Conservation (phyloP, 2,113 vertebrate species). For the Anas platyrhynchos region DNA sequence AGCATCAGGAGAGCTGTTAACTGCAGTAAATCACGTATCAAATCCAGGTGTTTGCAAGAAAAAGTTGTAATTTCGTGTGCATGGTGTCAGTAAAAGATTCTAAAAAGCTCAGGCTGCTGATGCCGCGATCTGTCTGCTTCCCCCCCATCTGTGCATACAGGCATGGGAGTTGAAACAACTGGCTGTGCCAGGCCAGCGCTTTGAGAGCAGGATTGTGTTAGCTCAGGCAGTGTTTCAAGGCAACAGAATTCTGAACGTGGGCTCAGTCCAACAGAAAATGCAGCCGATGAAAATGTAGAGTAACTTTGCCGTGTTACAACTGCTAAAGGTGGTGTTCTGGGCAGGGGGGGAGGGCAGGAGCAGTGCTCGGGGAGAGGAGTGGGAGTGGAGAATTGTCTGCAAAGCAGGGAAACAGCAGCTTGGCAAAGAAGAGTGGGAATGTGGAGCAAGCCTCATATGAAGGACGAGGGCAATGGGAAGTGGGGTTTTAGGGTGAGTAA, state of each 20-base stretch:
- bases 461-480: neutral
- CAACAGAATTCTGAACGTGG: accelerated
- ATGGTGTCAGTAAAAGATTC: neutral
- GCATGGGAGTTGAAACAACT: neutral
- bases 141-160: accelerated
- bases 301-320: neutral
- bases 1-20: neutral
- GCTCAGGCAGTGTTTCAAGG: neutral
- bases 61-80: neutral
- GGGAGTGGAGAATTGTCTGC: neutral
- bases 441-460: neutral
- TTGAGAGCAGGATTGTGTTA: neutral
- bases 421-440: neutral
- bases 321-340: neutral
- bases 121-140: neutral
- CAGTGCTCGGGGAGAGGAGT: accelerated
- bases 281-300: neutral
- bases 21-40: accelerated
- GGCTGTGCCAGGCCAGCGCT: accelerated
- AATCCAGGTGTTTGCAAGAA: neutral
- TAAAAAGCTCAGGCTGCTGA: neutral
- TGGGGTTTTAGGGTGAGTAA: neutral
- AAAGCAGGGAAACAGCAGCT: neutral
- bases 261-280: neutral
- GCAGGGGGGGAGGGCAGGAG: neutral